Evolutionary conservation across 2,113 vertebrate genomes (phyloP).

Genomic region (Paraplagusia blochii): DNA sequence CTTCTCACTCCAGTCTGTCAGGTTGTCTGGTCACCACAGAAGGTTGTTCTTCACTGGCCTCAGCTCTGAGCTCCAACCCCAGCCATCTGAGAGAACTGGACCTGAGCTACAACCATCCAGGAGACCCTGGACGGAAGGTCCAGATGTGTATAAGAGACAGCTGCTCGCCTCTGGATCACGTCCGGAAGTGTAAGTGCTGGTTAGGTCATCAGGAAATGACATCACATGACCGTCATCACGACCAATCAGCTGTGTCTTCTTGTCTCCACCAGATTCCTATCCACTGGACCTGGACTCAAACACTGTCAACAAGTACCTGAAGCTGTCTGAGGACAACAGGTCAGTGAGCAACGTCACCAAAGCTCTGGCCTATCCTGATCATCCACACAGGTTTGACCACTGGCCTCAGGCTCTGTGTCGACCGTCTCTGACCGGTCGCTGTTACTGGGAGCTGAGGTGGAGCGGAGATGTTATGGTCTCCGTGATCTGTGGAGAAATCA

Average conservation of each 20-base stretch:
- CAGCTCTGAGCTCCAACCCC: not conserved
- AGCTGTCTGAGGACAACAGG: slow-evolving; percentile 16
- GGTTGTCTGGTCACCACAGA: not conserved
- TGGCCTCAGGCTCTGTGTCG: slow-evolving; percentile 5
- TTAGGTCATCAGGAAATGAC: not conserved
- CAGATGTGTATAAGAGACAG: too few species aligned
- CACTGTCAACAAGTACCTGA: not conserved
- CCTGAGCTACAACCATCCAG: slow-evolving; percentile 8
- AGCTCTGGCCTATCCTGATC: not conserved
- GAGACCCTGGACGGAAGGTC: not conserved
- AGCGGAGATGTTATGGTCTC: not conserved
- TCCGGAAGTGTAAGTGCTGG: slow-evolving; percentile 7
- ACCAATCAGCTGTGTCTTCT: not conserved
- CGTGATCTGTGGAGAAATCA: slow-evolving; percentile 10
- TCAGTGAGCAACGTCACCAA: not conserved
- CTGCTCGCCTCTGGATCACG: too few species aligned
- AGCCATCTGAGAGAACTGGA: slow-evolving; percentile 1
- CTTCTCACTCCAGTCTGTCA: not conserved
- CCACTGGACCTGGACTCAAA: slow-evolving; percentile 8
- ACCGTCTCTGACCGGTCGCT: slow-evolving; percentile 7
- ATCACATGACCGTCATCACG: too few species aligned
- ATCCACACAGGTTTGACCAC: slow-evolving; percentile 5
- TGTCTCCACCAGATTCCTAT: slow-evolving; percentile 5
- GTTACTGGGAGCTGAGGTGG: slow-evolving; percentile 20
- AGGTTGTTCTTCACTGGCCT: slow-evolving; percentile 1